A percentile compares a stretch with the other conserved stretches of the same genome.
Evolutionary conservation across 2,797 vertebrate genomes (phyloP).

Genomic region (Bradypus variegatus): DNA sequence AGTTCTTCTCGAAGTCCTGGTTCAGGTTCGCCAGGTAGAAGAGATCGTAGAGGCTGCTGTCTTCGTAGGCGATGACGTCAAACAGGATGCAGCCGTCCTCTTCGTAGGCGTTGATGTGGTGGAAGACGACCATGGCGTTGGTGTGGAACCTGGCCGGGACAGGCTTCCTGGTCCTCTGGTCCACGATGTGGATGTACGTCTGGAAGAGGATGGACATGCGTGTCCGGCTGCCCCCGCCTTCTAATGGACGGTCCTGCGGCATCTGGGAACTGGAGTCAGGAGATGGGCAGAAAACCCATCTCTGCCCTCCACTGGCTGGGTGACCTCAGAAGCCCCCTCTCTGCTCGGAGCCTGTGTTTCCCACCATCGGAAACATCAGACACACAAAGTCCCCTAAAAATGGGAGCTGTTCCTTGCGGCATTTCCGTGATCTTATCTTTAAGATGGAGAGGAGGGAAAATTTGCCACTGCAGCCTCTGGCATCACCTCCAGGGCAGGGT

Average conservation of each 20-base stretch:
- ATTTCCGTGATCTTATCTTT: not conserved
- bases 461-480: not conserved
- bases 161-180: constrained; percentile 81
- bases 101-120: constrained; percentile 94
- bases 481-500: not conserved
- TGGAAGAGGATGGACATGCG: constrained; percentile 62
- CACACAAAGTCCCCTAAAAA: fast-evolving
- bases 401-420: not conserved
- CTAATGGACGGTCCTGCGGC: fast-evolving
- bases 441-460: not conserved
- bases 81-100: constrained; percentile 83
- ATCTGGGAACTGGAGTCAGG: no score
- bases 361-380: not conserved
- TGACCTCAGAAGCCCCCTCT: not conserved
- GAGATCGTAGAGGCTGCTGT: constrained; percentile 86
- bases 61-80: constrained; percentile 83
- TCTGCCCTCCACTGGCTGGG: not conserved
- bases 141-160: constrained; percentile 75
- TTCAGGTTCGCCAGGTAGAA: constrained; percentile 86
- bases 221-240: not conserved
- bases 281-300: not conserved
- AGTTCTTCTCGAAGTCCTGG: constrained; percentile 65
- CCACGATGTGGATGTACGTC: constrained; percentile 87
- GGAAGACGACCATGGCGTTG: constrained; percentile 85
- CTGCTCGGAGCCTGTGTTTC: not conserved